These are phyloP conservation scores for Microhierax caerulescens DNA, from an alignment of 2,797 vertebrate genomes.

Conservation along the genomic window DNA sequence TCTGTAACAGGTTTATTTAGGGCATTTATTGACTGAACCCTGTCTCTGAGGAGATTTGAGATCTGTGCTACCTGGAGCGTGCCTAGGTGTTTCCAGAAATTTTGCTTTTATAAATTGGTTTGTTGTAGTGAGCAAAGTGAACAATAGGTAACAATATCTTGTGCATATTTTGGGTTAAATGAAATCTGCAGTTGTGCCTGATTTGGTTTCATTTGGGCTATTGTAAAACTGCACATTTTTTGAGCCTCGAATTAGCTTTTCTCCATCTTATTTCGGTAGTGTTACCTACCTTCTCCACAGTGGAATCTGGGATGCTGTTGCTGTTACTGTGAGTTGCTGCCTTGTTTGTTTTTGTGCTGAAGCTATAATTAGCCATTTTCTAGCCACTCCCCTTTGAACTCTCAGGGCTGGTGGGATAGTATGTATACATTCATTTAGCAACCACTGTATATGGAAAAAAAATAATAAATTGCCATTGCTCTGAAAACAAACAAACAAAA, in stretches of 20 bases:
- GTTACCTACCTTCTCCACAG: background rate
- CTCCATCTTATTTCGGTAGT: background rate
- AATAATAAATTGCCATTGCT: background rate
- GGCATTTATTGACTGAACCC: background rate
- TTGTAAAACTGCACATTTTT: background rate
- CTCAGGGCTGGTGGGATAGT: background rate
- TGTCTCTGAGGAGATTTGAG: background rate
- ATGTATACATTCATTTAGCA: background rate
- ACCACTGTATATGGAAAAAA: no score
- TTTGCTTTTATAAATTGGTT: background rate
- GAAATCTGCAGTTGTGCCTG: background rate
- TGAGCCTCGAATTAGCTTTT: background rate
- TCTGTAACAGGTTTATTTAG: rapidly evolving
- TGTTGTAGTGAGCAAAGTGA: background rate
- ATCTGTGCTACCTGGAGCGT: rapidly evolving
- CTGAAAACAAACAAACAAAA: background rate
- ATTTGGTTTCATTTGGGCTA: background rate
- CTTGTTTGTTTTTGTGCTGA: conserved; percentile 10
- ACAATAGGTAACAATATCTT: background rate
- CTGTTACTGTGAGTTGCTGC: background rate
- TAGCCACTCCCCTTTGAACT: background rate
- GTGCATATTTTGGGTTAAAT: background rate
- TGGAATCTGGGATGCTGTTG: background rate
- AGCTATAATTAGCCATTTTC: background rate
- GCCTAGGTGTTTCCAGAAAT: background rate